These are phyloP conservation scores for Neogobius melanostomus DNA, from an alignment of 2,113 vertebrate genomes.

Conservation along the genomic window DNA sequence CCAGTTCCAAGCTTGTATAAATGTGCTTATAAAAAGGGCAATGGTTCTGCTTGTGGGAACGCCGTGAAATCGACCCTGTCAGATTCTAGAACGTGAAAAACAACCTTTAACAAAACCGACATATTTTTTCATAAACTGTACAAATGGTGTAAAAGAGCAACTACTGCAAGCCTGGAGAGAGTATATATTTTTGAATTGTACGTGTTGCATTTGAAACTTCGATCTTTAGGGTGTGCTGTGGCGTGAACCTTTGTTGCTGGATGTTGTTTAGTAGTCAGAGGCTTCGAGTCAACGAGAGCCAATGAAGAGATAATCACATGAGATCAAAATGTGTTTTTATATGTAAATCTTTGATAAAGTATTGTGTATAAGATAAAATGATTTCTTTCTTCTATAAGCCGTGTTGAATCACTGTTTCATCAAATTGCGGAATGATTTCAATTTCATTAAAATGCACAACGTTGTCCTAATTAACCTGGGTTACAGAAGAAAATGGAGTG, in stretches of 20 bases:
- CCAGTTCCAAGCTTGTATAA: background rate
- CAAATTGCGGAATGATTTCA: slow-evolving; percentile 35
- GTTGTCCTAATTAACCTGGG: slow-evolving; percentile 55
- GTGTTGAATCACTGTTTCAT: slow-evolving; percentile 18
- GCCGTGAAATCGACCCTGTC: background rate
- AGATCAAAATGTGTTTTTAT: slow-evolving; percentile 66
- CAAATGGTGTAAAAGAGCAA: slow-evolving; percentile 40
- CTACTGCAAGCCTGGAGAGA: slow-evolving; percentile 52
- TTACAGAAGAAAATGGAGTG: slow-evolving; percentile 49
- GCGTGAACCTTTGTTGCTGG: slow-evolving; percentile 62
- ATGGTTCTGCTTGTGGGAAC: background rate
- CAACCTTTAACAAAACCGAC: slow-evolving; percentile 18
- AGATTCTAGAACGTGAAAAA: background rate
- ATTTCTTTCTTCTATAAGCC: slow-evolving; percentile 52
- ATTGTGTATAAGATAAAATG: slow-evolving; percentile 68
- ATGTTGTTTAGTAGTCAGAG: slow-evolving; percentile 51
- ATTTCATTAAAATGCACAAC: slow-evolving; percentile 51
- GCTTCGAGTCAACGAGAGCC: slow-evolving; percentile 45
- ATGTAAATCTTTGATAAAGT: slow-evolving; percentile 80
- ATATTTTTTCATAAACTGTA: slow-evolving; percentile 66
- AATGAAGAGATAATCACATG: slow-evolving; percentile 29
- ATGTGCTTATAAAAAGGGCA: background rate
- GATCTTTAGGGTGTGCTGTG: slow-evolving; percentile 63
- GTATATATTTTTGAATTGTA: slow-evolving; percentile 72
- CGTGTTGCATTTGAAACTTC: slow-evolving; percentile 66